Percentiles rank a stretch among this genome's conserved stretches.
Conservation (phyloP, 35 echinoderm and acorn worm species). For the Chiridota heheva region DNA sequence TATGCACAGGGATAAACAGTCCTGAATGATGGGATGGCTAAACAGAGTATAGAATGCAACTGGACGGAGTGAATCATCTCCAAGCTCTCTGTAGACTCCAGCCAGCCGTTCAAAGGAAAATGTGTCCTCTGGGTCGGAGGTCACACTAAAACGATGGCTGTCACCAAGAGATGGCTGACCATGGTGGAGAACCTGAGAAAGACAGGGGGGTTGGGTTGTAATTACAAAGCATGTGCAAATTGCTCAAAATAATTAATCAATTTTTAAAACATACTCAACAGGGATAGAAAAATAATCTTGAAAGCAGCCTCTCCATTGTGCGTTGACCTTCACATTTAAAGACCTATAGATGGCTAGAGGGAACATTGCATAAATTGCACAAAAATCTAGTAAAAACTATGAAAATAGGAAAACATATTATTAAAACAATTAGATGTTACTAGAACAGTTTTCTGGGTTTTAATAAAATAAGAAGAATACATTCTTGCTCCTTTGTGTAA, state of each 20-base stretch:
- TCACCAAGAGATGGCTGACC: constrained; percentile 89
- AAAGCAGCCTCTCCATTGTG: neutral
- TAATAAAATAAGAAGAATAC: too few relatives aligned
- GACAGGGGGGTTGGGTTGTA: neutral
- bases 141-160: constrained; percentile 97
- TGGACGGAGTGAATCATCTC: constrained; percentile 71
- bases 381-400: too few relatives aligned
- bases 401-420: too few relatives aligned
- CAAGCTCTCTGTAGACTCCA: constrained; percentile 86
- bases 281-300: neutral
- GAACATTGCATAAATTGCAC: too few relatives aligned
- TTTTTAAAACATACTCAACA: neutral
- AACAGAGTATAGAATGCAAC: constrained; percentile 81
- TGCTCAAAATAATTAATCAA: neutral
- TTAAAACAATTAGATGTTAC: too few relatives aligned
- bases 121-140: constrained; percentile 94
- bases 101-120: constrained; percentile 91
- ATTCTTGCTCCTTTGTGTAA: too few relatives aligned
- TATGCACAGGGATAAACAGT: constrained; percentile 79
- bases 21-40: constrained; percentile 90
- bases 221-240: neutral
- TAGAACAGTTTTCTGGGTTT: too few relatives aligned
- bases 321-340: too few relatives aligned
- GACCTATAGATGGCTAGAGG: too few relatives aligned
- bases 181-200: constrained; percentile 80